These are phyloP conservation scores for Argyresthia albistria DNA, from an alignment of 2,888 invertebrate species.

Conservation along the genomic window DNA sequence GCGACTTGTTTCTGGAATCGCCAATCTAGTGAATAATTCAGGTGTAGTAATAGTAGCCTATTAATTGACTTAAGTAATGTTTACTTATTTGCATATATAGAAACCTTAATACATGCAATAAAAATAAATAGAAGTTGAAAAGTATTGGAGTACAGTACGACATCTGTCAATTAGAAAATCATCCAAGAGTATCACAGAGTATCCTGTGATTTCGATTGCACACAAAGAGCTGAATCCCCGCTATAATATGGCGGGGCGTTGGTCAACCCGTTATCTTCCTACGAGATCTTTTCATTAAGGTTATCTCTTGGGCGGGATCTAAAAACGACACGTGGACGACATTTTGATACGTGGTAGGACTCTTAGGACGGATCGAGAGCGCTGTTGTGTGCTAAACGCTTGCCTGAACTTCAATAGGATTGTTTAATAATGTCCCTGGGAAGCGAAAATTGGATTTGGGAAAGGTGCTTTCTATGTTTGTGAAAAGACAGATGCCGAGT, in stretches of 20 bases:
- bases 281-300: constrained; percentile 66
- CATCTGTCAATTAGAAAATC: background rate
- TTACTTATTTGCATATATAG: no score
- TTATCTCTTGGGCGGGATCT: constrained; percentile 32
- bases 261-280: constrained; percentile 24
- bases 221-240: constrained; percentile 1
- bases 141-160: constrained; percentile 1
- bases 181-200: background rate
- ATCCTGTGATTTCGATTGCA: background rate
- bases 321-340: constrained; percentile 44
- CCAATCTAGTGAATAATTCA: no score
- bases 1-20: no score
- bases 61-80: no score
- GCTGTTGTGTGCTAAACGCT: background rate
- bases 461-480: background rate
- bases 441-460: constrained; percentile 1
- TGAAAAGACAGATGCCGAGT: background rate
- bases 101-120: no score
- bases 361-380: background rate
- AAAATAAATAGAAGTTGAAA: constrained; percentile 7
- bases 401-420: constrained; percentile 12
- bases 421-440: constrained; percentile 8
- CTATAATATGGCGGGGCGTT: background rate
- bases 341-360: constrained; percentile 14
- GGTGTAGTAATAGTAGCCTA: no score